These are phyloP conservation scores for Holotrichia oblita DNA, from an alignment of 1,140 invertebrate species.

Conservation along the genomic window DNA sequence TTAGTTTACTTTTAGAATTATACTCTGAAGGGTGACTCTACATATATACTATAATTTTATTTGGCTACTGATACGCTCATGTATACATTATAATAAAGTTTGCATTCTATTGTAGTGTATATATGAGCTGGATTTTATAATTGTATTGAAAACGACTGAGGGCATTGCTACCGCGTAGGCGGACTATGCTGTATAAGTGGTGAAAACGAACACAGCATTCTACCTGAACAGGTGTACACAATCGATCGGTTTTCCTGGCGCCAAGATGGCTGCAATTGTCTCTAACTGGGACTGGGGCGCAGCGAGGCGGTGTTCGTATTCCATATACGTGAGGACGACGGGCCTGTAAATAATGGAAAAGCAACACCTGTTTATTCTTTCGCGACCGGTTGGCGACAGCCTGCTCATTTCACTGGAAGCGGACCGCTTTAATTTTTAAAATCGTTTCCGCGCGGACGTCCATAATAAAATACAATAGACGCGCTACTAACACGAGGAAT, in stretches of 20 bases:
- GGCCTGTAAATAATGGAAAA: conserved; percentile 22
- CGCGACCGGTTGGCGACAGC: conserved; percentile 11
- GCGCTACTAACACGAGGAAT: not conserved
- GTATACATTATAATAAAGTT: no score
- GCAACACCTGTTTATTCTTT: conserved; percentile 28
- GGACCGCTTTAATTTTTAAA: conserved; percentile 21
- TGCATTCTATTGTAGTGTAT: no score
- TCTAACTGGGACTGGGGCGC: conserved; percentile 10
- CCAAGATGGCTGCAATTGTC: conserved; percentile 35
- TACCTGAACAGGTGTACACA: conserved; percentile 30
- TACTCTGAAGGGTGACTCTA: no score
- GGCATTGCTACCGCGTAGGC: not conserved
- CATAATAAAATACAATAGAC: not conserved
- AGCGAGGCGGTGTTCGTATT: not conserved
- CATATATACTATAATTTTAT: no score
- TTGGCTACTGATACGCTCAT: no score
- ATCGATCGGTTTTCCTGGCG: conserved; percentile 34
- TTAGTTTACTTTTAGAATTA: no score
- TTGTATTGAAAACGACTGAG: not conserved
- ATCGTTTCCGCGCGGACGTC: not conserved
- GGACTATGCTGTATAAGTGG: not conserved
- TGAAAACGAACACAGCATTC: not conserved
- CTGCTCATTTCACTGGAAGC: conserved; percentile 2
- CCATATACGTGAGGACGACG: not conserved
- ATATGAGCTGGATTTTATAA: not conserved